Evolutionary conservation across 2,888 invertebrate genomes (phyloP).

Genomic region (Tanytarsus gracilentus): DNA sequence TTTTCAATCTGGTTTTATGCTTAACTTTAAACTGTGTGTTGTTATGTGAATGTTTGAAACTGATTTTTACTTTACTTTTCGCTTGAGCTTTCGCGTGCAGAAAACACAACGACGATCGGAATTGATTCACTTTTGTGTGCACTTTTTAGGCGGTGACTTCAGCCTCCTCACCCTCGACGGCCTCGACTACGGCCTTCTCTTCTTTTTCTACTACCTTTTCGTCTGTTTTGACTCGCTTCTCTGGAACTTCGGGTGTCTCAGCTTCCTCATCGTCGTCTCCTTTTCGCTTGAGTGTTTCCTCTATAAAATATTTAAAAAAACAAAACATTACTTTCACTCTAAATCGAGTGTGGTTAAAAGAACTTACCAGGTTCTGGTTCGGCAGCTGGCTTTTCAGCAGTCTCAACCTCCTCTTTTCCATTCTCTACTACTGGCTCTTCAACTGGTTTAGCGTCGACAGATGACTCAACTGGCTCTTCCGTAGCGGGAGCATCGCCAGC

Average conservation of each 20-base stretch:
- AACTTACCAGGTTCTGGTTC: background rate
- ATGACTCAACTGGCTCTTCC: slow-evolving; percentile 7
- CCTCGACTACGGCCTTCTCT: background rate
- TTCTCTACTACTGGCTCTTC: background rate
- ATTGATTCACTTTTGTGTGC: background rate
- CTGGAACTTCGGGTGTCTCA: slow-evolving; percentile 2
- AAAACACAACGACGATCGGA: no score
- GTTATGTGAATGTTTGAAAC: background rate
- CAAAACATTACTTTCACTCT: background rate
- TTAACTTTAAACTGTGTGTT: background rate
- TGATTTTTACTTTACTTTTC: background rate
- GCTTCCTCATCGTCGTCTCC: background rate
- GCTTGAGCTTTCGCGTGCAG: background rate
- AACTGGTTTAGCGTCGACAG: background rate
- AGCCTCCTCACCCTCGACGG: background rate
- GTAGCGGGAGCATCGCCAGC: background rate
- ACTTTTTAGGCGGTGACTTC: background rate
- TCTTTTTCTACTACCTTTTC: background rate
- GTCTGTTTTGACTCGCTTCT: slow-evolving; percentile 4
- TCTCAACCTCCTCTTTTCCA: slow-evolving; percentile 2
- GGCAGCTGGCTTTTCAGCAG: background rate
- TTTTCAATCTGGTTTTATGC: no score
- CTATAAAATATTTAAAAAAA: background rate
- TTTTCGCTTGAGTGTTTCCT: slow-evolving; percentile 17
- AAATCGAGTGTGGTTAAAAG: background rate